A percentile compares a stretch with the other conserved stretches of the same genome.
Conservation (phyloP, 2,113 vertebrate genomes). For the Antigone vipio region DNA sequence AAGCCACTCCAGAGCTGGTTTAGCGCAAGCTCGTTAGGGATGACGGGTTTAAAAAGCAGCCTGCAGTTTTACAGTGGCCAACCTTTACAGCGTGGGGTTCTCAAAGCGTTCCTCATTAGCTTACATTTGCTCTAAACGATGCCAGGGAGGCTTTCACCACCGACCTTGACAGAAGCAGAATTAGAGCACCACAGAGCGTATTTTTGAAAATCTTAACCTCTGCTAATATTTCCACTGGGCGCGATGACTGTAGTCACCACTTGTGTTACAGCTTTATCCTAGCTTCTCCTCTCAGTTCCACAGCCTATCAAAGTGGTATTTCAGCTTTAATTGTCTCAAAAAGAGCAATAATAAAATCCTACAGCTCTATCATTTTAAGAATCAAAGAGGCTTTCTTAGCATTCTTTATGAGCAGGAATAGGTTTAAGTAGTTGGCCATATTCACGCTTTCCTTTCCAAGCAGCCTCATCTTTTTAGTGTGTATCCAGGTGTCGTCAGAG, state of each 20-base stretch:
- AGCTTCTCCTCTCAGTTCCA: background rate
- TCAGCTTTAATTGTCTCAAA: background rate
- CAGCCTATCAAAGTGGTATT: background rate
- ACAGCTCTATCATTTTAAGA: background rate
- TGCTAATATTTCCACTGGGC: background rate
- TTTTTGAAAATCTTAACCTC: background rate
- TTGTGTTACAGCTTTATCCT: background rate
- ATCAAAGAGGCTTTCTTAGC: background rate
- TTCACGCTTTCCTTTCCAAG: background rate
- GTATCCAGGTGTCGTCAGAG: background rate
- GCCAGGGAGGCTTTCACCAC: background rate
- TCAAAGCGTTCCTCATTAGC: background rate
- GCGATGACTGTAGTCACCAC: background rate
- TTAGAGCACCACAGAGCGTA: rapidly evolving
- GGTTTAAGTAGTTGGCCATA: background rate
- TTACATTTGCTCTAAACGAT: background rate
- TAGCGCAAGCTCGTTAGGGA: background rate
- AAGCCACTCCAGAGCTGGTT: background rate
- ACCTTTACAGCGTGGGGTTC: rapidly evolving
- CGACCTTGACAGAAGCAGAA: background rate
- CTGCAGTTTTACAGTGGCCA: background rate
- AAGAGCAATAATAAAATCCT: background rate
- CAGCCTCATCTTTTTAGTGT: background rate
- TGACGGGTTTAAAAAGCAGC: background rate
- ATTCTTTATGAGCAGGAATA: background rate